phyloP scores from a whole-genome alignment of 2,888 invertebrate genomes.

The Vandiemenella viatica region DNA sequence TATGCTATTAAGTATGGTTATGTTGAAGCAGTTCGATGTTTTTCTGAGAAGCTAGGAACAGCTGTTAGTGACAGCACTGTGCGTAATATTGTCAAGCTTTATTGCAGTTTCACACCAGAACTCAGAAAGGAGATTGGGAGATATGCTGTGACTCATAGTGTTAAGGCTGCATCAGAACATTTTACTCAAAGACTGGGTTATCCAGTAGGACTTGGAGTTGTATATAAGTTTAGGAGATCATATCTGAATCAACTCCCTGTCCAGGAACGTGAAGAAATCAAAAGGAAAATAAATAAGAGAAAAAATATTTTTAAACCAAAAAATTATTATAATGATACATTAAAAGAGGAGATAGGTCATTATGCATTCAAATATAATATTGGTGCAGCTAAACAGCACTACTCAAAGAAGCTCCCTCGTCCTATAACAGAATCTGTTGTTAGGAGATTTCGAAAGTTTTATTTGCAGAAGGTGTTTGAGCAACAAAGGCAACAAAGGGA shows the following conservation, averaged over 20 bases:
- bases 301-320: not conserved
- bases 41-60: constrained; percentile 19
- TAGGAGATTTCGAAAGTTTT: constrained; percentile 20
- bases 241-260: constrained; percentile 15
- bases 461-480: constrained; percentile 13
- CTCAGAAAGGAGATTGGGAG: constrained; percentile 21
- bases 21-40: constrained; percentile 18
- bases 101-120: constrained; percentile 18
- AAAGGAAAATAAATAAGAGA: not conserved
- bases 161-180: constrained; percentile 19
- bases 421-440: constrained; percentile 20
- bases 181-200: constrained; percentile 18
- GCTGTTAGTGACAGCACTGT: constrained; percentile 22
- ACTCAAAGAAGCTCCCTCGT: constrained; percentile 19
- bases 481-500: not conserved
- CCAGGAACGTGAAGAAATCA: not conserved
- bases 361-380: constrained; percentile 19
- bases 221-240: constrained; percentile 20
- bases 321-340: constrained; percentile 9
- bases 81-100: constrained; percentile 21
- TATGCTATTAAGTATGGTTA: constrained; percentile 21
- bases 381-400: constrained; percentile 19
- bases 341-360: constrained; percentile 21
- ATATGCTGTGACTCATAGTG: constrained; percentile 19
- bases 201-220: constrained; percentile 17